phyloP scores from a whole-genome alignment of 2,888 invertebrate genomes.

The Conchocele bisecta region DNA sequence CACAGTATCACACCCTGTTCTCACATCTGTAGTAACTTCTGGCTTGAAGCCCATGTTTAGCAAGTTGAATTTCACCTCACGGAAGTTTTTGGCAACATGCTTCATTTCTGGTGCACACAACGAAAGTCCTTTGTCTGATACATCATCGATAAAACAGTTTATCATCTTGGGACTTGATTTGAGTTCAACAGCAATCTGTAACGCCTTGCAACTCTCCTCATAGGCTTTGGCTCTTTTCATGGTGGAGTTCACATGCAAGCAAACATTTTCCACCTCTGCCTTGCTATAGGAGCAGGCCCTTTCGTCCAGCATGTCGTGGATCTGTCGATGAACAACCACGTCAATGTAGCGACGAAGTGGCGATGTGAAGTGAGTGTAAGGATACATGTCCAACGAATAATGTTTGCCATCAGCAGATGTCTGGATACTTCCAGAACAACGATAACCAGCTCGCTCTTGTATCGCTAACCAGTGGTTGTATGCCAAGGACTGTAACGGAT shows the following conservation, averaged over 20 bases:
- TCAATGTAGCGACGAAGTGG: slow-evolving; percentile 48
- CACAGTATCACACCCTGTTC: slow-evolving; percentile 24
- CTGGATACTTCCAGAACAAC: slow-evolving; percentile 32
- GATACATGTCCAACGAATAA: slow-evolving; percentile 4
- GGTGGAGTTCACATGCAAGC: slow-evolving; percentile 50
- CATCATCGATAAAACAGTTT: slow-evolving; percentile 43
- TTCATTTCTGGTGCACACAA: slow-evolving; percentile 53
- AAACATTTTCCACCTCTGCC: slow-evolving; percentile 46
- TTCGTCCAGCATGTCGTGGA: slow-evolving; percentile 53
- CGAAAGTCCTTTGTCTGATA: slow-evolving; percentile 52
- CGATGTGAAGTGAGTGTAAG: slow-evolving; percentile 47
- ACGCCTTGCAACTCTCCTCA: slow-evolving; percentile 9
- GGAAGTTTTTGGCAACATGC: slow-evolving; percentile 30
- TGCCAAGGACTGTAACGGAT: slow-evolving; percentile 53
- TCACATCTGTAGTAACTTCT: slow-evolving; percentile 24
- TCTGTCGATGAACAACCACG: slow-evolving; percentile 43
- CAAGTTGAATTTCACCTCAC: slow-evolving; percentile 48
- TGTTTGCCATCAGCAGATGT: too few relatives aligned
- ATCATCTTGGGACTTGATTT: slow-evolving; percentile 15
- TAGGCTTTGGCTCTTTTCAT: slow-evolving; percentile 51
- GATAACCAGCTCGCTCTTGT: slow-evolving; percentile 53
- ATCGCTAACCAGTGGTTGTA: slow-evolving; percentile 51
- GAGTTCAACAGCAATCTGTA: neutral
- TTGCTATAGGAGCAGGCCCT: slow-evolving; percentile 40
- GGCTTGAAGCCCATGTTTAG: slow-evolving; percentile 56